Base-by-base conservation (phyloP, 2,113 vertebrate genomes). In the Nannobrachium achirus region DNA sequence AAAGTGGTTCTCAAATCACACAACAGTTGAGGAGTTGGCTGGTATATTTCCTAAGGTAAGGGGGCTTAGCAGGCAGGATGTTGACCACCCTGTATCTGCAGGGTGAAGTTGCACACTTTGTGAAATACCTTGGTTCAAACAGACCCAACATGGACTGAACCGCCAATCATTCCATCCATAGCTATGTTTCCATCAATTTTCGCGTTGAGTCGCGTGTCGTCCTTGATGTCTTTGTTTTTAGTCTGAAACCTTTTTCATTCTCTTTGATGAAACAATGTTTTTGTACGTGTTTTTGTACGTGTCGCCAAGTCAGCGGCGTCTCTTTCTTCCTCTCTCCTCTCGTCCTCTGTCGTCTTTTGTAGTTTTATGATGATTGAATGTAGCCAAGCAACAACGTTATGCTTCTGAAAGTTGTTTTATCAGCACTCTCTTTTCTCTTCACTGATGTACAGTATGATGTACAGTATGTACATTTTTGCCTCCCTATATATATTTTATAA, bases 1-100 rank as follows among this genome's bases (percentile, higher is more conserved):
- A 85, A 80, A 86, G 85, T 77, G 86, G 79, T 76, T 68, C 68
- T 84, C 68, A 64, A 83, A 68, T 84, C 71, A 19, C 7, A 70
- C 65, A 68, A 79, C 74, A 53, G 18, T 64, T 66, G 55, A 66
- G 70, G 80, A 81, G 74, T 60, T 16, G 57, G 58, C 38, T 33
- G 25, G 25, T 33, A 33, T 33, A 33, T 25, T 25, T 25, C 20
- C 20, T 33, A 33, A 33, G 25, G 25, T 33, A 33, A 33, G 19
- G 20, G 55, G 55, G 25, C 55, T 56, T 14, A 4, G 25, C 3
- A 62, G 56, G 63, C 75, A 71, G 84, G 81, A 80, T 84, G 82
- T 84, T 41, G 72, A 71, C 71, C 61, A 3, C 64, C 65, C 59
- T 62, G 4, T 49, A 25, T 66, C 72, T 33, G n/a, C n/a, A n/a